phyloP scores from a whole-genome alignment of 2,797 vertebrate species.

The Trichosurus vulpecula region DNA sequence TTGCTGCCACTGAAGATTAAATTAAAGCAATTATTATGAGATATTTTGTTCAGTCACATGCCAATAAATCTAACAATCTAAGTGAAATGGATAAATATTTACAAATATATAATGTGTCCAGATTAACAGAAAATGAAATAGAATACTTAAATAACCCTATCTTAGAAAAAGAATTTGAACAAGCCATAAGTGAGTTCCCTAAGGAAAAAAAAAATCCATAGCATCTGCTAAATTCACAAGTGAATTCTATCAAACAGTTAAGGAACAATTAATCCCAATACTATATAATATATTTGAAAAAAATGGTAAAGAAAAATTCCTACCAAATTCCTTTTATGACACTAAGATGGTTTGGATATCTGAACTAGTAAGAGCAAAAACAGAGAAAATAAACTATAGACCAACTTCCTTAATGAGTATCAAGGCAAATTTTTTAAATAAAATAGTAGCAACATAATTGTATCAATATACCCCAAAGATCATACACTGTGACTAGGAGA shows the following conservation, averaged over 20 bases:
- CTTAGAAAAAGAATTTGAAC: too few relatives aligned
- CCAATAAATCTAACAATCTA: too few relatives aligned
- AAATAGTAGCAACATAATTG: not conserved
- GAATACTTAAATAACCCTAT: too few relatives aligned
- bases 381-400: not conserved
- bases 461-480: not conserved
- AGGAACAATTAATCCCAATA: not conserved
- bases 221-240: too few relatives aligned
- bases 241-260: too few relatives aligned
- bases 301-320: not conserved
- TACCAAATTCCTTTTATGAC: not conserved
- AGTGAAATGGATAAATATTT: too few relatives aligned
- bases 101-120: too few relatives aligned
- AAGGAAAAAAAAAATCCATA: too few relatives aligned
- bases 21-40: not conserved
- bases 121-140: too few relatives aligned
- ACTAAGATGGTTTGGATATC: not conserved
- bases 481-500: too few relatives aligned
- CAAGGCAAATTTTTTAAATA: not conserved
- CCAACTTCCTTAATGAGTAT: not conserved
- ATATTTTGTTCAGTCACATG: not conserved
- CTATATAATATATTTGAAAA: not conserved
- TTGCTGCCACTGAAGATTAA: not conserved
- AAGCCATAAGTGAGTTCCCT: too few relatives aligned
- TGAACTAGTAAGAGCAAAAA: not conserved